Base-by-base conservation (phyloP, 1,140 invertebrate species). In the Dysdera silvatica region DNA sequence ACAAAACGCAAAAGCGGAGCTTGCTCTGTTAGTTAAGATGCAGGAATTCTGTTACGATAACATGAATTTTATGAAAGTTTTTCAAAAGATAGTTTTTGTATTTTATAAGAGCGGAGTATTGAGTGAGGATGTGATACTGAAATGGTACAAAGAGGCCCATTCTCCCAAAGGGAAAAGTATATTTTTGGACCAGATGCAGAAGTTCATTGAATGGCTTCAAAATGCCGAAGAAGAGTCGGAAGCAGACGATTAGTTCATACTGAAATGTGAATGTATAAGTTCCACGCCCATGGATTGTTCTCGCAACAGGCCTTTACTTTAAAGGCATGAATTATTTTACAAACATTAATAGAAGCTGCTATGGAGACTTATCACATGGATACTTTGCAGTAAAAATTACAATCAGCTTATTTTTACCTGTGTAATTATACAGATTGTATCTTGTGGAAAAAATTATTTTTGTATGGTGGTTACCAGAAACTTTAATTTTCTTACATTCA, bases 31-130 rank as follows among this genome's bases (percentile, higher is more conserved):
- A 70, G 80, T 91, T 51, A 91, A 91, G 76, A 86, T 96, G 69
- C 94, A 97, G 78, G 93, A 96, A 74, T 98, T 89, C 79, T 98
- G 94, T 79, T 97, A 96, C 77, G 92, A 95, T 73, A 96, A 98
- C 80, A 96, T 96, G 91, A 93, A 89, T 77, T 96, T 98, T 77
- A 93, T 97, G 88, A 94, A 95, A 77, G 89, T 91, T 75, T 98
- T 97, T 84, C 91, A 93, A 73, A 96, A 96, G 79, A 95, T 98
- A 72, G 86, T 96, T 71, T 82, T 96, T 75, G 84, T 96, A 70
- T 87, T 96, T 79, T 98, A 98, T 80, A 95, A 94, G 89, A 87
- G 84, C 70, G 89, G 95, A 77, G 87, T 95, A 29, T 80, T 96
- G 55, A 89, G 88, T 2, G 93, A 95, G 80, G 89, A 90, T 75